Conservation (phyloP, 1,140 invertebrate genomes). For the Ostrea denselamellosa region DNA sequence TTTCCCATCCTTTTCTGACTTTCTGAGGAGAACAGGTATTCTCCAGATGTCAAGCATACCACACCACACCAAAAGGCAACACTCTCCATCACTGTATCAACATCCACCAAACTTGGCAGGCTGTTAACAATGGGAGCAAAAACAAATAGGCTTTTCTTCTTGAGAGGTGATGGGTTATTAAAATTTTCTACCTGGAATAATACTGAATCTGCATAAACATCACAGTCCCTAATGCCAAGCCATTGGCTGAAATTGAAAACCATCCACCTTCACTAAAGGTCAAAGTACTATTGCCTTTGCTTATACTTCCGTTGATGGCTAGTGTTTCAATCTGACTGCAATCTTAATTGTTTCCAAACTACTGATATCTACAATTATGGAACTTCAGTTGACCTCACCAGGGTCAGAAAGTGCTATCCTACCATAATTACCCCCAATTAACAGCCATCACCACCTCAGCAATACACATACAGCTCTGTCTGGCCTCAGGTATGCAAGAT, state of each 20-base stretch:
- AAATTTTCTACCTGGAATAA: no score
- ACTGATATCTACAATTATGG: no score
- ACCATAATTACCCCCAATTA: conserved; percentile 11
- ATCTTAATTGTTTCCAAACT: no score
- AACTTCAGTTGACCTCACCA: background rate
- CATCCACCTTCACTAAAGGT: background rate
- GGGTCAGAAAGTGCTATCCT: background rate
- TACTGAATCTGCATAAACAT: no score
- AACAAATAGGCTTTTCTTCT: background rate
- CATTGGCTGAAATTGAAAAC: no score
- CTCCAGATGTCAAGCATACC: background rate
- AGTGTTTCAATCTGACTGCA: no score
- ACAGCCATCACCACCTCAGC: background rate
- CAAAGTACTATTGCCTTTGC: background rate
- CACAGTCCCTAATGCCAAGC: no score
- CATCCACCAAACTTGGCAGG: conserved; percentile 12
- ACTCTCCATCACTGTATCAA: background rate
- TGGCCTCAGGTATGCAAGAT: background rate
- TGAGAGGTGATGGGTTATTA: background rate
- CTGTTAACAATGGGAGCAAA: background rate
- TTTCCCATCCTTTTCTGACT: background rate
- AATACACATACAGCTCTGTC: background rate
- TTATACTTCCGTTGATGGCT: no score
- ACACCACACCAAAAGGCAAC: background rate
- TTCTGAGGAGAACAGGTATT: background rate